Evolutionary conservation across 2,888 invertebrate genomes (phyloP).

Genomic region (Drosophila rubida): DNA sequence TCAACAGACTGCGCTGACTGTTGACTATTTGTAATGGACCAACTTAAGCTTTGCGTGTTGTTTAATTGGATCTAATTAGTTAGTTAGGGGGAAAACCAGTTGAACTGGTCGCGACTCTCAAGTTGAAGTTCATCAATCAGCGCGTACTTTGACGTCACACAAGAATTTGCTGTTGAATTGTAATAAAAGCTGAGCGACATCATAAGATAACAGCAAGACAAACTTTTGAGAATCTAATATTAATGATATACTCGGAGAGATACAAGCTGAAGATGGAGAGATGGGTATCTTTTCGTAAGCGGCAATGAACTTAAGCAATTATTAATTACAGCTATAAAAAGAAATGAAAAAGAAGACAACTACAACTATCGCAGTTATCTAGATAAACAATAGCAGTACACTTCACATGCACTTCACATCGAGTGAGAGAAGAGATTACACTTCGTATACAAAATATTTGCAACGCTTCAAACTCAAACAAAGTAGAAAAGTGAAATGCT

Average conservation of each 20-base stretch:
- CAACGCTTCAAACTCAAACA: slow-evolving; percentile 54
- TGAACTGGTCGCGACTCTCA: slow-evolving; percentile 43
- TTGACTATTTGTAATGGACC: slow-evolving; percentile 10
- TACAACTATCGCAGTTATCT: slow-evolving; percentile 23
- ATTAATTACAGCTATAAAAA: slow-evolving; percentile 23
- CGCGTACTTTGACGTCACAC: slow-evolving; percentile 41
- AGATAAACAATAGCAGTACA: slow-evolving; percentile 48
- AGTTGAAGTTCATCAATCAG: slow-evolving; percentile 48
- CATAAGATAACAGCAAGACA: slow-evolving; percentile 11
- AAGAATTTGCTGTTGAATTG: slow-evolving; percentile 14
- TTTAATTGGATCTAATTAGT: slow-evolving; percentile 37
- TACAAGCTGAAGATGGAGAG: not conserved
- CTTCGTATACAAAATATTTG: slow-evolving; percentile 51
- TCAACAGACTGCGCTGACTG: slow-evolving; percentile 13
- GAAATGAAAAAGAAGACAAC: slow-evolving; percentile 1
- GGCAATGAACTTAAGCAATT: slow-evolving; percentile 43
- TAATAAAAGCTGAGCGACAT: slow-evolving; percentile 3
- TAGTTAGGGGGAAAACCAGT: slow-evolving; percentile 49
- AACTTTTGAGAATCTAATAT: slow-evolving; percentile 13
- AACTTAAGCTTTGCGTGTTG: slow-evolving; percentile 22
- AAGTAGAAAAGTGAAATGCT: slow-evolving; percentile 71
- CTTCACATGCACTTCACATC: slow-evolving; percentile 22
- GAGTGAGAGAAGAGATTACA: slow-evolving; percentile 5
- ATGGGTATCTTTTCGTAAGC: slow-evolving; percentile 9
- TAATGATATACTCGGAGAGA: slow-evolving; percentile 4